Base-by-base conservation (phyloP, 2,888 invertebrate species). In the Zelleria hepariella region DNA sequence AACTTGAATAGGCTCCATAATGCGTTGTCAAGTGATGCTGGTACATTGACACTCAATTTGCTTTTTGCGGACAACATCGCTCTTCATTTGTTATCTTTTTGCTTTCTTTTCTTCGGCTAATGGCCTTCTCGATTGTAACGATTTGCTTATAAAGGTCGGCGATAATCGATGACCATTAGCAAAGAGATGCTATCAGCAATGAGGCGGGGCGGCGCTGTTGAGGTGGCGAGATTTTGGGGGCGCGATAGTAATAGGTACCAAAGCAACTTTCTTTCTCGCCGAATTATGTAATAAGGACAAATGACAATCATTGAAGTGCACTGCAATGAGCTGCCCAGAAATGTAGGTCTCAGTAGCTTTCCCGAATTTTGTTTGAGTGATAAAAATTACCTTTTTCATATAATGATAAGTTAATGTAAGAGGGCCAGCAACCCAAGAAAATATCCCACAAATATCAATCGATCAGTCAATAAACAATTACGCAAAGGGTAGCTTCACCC, bases 21-120 rank as follows among this genome's bases (percentile, higher is more conserved):
- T 80, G 72, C 72, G 25, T 66, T 68, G 62, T 62, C 73, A 70
- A 70, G 69, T 73, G 77, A 86, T 87, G 88, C 84, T 82, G 87
- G 88, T 86, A 81, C 86, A 88, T 88, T 88, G 85, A 87, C 84
- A 82, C 84, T 80, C 77, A 76, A 82, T 83, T 82, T 78, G 76
- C 75, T 77, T 83, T 78, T 82, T 80, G 72, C 66, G 67, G 59
- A 59, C 63, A 64, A 60, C 32, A 42, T 42, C 32, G 32, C 32
- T 42, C 32, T 58, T 53, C 61, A 67, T 69, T 51, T 51, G 20
- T 51, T 23, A 18, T 26, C 42, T 32, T 42, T 53, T 53, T 21
- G 56, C 20, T 56, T 54, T 54, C 51, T 51, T 51, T 15, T 10
- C 15, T 10, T 15, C 15, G 32, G 32, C 32, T 42, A 42, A 42